Conservation (phyloP, 1,140 invertebrate species). For the Pseudobourletiella spinata region DNA sequence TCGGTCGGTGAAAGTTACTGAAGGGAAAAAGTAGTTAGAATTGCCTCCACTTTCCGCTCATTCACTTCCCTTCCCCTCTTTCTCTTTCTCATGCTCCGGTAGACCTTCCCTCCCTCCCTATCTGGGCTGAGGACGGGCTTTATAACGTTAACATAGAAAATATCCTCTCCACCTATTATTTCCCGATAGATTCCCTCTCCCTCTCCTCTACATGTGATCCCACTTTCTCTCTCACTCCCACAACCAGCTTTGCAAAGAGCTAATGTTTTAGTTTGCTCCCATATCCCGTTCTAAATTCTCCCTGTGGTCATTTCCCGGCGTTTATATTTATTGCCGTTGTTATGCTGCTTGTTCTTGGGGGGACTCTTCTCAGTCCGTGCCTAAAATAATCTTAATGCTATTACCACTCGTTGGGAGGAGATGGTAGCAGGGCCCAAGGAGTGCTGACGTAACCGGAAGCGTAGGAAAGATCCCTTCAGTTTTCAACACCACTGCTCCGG, state of each 20-base stretch:
- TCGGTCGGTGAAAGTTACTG: slow-evolving; percentile 1
- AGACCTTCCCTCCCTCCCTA: neutral
- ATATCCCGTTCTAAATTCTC: too few species aligned
- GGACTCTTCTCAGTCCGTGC: neutral
- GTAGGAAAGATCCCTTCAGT: too few species aligned
- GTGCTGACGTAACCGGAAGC: too few species aligned
- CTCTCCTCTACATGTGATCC: neutral
- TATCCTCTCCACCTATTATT: neutral
- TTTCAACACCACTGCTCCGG: too few species aligned
- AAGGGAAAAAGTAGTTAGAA: neutral
- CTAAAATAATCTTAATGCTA: too few species aligned
- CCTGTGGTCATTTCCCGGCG: too few species aligned
- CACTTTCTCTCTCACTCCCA: neutral
- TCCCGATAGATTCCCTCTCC: neutral
- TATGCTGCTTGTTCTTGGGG: neutral
- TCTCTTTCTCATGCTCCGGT: neutral
- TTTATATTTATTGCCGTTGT: too few species aligned
- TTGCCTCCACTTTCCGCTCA: neutral
- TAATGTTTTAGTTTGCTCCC: neutral
- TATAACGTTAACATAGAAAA: neutral
- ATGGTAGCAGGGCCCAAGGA: too few species aligned
- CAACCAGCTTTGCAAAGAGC: too few species aligned
- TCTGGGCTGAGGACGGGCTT: too few species aligned
- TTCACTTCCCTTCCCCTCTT: neutral
- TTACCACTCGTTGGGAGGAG: too few species aligned